A percentile compares a stretch with the other conserved stretches of the same genome.
phyloP scores from a whole-genome alignment of 1,140 invertebrate genomes.

The Homarus americanus region DNA sequence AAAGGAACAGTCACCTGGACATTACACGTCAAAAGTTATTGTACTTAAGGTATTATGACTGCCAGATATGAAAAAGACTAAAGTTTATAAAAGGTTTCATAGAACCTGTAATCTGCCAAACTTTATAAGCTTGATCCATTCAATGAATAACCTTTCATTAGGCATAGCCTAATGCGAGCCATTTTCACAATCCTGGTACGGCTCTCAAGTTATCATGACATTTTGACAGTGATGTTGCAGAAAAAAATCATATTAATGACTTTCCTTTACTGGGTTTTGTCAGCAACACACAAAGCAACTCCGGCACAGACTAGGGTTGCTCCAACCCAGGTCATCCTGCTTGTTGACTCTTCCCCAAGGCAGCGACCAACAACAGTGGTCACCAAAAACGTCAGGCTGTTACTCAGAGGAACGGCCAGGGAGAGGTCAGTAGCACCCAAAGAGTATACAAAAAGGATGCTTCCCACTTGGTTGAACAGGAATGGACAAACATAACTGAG shows the following conservation, averaged over 20 bases:
- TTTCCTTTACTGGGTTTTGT: conserved; percentile 56
- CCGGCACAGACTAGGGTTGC: conserved; percentile 69
- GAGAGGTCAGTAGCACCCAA: conserved; percentile 77
- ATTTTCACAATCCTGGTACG: not conserved
- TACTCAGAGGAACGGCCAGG: conserved; percentile 78
- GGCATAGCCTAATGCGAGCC: not conserved
- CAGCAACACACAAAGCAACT: conserved; percentile 71
- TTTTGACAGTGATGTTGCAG: not conserved
- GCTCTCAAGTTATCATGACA: not conserved
- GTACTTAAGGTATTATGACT: no score
- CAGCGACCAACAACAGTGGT: conserved; percentile 77
- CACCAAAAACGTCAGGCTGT: conserved; percentile 79
- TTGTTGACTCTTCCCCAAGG: conserved; percentile 77
- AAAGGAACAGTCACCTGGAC: no score
- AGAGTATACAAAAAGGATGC: conserved; percentile 68
- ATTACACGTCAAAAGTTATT: no score
- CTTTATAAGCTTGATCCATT: no score
- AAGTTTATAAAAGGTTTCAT: not conserved
- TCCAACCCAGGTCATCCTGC: conserved; percentile 69
- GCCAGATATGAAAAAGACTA: not conserved
- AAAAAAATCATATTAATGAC: not conserved
- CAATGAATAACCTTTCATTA: no score
- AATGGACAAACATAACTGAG: conserved; percentile 70
- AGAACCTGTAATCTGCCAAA: not conserved
- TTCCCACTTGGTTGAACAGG: conserved; percentile 71